Evolutionary conservation across 2,113 vertebrate species (phyloP), one percentile per base, ranked within the genome.

Genomic region (Prolemur simus): DNA sequence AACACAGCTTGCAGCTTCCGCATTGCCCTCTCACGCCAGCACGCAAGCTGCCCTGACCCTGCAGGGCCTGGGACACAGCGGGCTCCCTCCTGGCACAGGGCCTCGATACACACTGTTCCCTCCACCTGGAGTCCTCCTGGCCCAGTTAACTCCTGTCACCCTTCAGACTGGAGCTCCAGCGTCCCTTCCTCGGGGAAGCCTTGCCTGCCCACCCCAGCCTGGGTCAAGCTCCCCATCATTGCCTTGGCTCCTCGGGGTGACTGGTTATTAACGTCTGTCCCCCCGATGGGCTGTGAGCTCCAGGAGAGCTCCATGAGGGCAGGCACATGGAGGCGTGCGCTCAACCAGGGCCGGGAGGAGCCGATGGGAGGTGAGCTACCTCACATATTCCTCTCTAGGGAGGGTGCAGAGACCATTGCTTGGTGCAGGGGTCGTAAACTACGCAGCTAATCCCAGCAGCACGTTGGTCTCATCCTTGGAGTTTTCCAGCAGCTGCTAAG

Each of bases 1-100:
- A 25, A 8, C 27, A 34, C 0, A 1, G 49, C 42, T 60, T 15
- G 49, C 4, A 1, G n/a, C 39, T 60, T 32, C 45, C 1, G 0
- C 0, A 2, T 15, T 56, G 85, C 54, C n/a, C 14, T 20, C 88
- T 47, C 91, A 52, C 0, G 37, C 68, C 18, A 11, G 73, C 76
- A n/a, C 32, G 25, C 74, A 63, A 86, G 88, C 85, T 92, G 49
- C 74, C 64, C 54, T 37, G 37, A 52, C 52, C 83, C 84, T 83
- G 58, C 90, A 42, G 58, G 66, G 54, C 68, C 68, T 25, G 14
- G 39, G 69, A 80, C 69, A 27, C 80, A 90, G 91, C 1, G 0
- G 74, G 54, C 12, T 64, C 74, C 13, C 25, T 80, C 47, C 42
- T 80, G 87, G 87, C 80, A 49, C 74, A 32, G 76, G 94, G 32